A percentile compares a stretch with the other conserved stretches of the same genome.
These are phyloP conservation scores for Heliconius cydno DNA, from an alignment of 2,888 invertebrate genomes.

Conservation along the genomic window DNA sequence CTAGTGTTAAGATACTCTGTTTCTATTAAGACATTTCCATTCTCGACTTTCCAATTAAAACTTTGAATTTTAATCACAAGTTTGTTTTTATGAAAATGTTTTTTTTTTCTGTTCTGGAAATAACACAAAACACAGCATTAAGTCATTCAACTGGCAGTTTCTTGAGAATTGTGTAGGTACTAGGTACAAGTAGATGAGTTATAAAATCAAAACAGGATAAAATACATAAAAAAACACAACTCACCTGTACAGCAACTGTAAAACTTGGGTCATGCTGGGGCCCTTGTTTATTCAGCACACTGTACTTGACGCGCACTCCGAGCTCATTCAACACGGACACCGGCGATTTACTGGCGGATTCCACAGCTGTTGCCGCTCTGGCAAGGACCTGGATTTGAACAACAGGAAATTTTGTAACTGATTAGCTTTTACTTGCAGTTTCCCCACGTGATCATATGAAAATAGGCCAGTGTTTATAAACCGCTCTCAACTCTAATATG, in stretches of 20 bases:
- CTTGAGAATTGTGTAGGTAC: background rate
- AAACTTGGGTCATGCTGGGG: constrained; percentile 95
- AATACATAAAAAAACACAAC: constrained; percentile 42
- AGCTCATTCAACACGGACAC: constrained; percentile 93
- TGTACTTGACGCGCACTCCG: constrained; percentile 90
- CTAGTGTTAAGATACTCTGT: too few relatives aligned
- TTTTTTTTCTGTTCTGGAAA: too few relatives aligned
- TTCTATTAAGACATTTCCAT: too few relatives aligned
- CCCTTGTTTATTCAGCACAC: constrained; percentile 88
- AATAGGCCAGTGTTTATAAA: too few relatives aligned
- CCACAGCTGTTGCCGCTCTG: constrained; percentile 71
- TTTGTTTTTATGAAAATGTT: too few relatives aligned
- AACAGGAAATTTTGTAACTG: background rate
- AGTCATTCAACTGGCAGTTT: background rate
- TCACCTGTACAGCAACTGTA: constrained; percentile 90
- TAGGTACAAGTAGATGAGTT: background rate
- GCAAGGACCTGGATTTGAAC: constrained; percentile 63
- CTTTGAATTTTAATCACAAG: too few relatives aligned
- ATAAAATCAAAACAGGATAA: background rate
- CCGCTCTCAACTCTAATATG: too few relatives aligned
- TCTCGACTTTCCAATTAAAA: too few relatives aligned
- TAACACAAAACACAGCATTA: background rate
- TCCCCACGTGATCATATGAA: too few relatives aligned
- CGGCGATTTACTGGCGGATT: constrained; percentile 82
- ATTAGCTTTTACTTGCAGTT: too few relatives aligned